Percentiles rank a stretch among this genome's conserved stretches.
Evolutionary conservation across 2,113 vertebrate genomes (phyloP).

Genomic region (Laterallus jamaicensis): DNA sequence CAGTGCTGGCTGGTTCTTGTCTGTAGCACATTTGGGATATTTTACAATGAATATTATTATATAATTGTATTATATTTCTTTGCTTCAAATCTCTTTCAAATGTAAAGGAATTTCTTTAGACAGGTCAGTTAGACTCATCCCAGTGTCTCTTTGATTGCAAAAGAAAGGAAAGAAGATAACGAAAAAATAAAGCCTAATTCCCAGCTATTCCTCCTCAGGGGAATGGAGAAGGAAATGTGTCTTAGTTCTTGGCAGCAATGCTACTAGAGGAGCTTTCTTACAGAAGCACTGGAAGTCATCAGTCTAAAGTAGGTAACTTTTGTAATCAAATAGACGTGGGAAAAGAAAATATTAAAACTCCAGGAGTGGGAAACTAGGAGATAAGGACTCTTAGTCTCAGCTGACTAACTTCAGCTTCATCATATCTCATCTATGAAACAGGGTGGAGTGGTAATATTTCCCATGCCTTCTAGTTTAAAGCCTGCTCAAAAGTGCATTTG

Average conservation of each 20-base stretch:
- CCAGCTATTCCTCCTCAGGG: neutral
- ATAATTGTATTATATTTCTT: neutral
- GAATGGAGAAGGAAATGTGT: neutral
- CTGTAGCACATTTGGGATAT: neutral
- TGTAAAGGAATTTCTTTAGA: neutral
- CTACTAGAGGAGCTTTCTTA: neutral
- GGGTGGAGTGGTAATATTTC: conserved; percentile 7
- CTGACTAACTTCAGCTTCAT: neutral
- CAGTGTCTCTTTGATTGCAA: neutral
- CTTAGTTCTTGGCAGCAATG: neutral
- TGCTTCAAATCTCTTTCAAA: neutral
- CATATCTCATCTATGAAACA: neutral
- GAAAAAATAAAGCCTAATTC: neutral
- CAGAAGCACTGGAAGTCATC: neutral
- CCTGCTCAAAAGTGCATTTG: neutral
- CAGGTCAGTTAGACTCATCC: neutral
- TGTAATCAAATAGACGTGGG: neutral
- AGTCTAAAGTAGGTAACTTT: neutral
- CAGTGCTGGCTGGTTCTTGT: neutral
- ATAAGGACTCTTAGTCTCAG: conserved; percentile 8
- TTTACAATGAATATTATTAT: neutral
- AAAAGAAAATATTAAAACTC: neutral
- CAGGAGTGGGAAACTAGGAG: neutral
- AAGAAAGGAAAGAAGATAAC: neutral
- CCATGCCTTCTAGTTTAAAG: neutral